phyloP scores from a whole-genome alignment of 1,140 invertebrate genomes.

The Aricia agestis region DNA sequence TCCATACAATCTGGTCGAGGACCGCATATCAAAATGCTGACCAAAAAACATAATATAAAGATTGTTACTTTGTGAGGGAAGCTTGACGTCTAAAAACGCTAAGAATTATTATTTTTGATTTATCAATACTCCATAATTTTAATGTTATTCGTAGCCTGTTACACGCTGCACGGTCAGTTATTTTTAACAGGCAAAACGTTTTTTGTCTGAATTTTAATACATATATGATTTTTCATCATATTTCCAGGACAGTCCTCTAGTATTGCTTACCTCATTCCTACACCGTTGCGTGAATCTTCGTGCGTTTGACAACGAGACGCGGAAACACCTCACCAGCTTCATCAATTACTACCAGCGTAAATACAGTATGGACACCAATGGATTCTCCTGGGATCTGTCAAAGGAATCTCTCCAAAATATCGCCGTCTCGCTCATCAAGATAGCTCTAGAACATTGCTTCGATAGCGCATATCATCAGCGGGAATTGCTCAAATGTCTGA shows the following conservation, averaged over 20 bases:
- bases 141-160: too few species aligned
- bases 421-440: slow-evolving; percentile 74
- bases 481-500: slow-evolving; percentile 74
- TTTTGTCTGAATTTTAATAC: too few species aligned
- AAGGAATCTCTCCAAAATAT: slow-evolving; percentile 63
- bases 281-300: slow-evolving; percentile 52
- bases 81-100: too few species aligned
- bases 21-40: too few species aligned
- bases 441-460: slow-evolving; percentile 74
- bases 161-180: too few species aligned
- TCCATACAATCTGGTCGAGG: too few species aligned
- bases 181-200: too few species aligned
- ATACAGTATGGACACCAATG: slow-evolving; percentile 54
- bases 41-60: too few species aligned
- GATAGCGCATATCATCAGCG: slow-evolving; percentile 77
- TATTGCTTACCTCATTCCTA: slow-evolving; percentile 70
- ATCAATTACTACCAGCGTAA: slow-evolving; percentile 53
- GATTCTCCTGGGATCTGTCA: slow-evolving; percentile 75
- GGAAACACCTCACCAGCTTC: slow-evolving; percentile 46
- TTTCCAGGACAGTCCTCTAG: slow-evolving; percentile 78
- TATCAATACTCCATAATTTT: too few species aligned
- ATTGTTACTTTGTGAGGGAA: too few species aligned
- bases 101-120: too few species aligned
- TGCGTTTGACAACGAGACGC: slow-evolving; percentile 51
- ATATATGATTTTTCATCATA: not conserved